A percentile compares a stretch with the other conserved stretches of the same genome.
Evolutionary conservation across 2,797 vertebrate species (phyloP).

Genomic region (Acipenser ruthenus): DNA sequence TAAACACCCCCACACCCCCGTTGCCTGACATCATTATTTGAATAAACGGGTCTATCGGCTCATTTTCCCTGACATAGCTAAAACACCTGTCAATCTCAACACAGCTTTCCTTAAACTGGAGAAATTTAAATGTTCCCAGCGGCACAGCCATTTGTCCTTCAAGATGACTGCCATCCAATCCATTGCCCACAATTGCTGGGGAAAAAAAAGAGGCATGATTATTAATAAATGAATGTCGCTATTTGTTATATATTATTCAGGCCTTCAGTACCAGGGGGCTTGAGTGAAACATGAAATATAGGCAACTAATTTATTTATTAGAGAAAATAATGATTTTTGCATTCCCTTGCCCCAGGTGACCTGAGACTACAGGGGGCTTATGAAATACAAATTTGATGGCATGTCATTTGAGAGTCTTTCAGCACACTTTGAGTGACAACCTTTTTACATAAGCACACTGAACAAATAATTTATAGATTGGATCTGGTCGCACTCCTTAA

Average conservation of each 20-base stretch:
- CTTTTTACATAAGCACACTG: slow-evolving; percentile 67
- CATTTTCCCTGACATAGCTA: slow-evolving; percentile 11
- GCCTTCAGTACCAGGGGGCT: slow-evolving; percentile 46
- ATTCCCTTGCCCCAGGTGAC: slow-evolving; percentile 48
- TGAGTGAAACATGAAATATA: slow-evolving; percentile 67
- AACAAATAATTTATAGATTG: slow-evolving; percentile 67
- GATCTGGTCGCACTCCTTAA: slow-evolving; percentile 44
- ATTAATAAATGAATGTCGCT: slow-evolving; percentile 69
- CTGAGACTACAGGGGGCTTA: slow-evolving; percentile 51
- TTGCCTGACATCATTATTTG: background rate
- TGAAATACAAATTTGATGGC: slow-evolving; percentile 57
- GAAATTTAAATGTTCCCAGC: slow-evolving; percentile 48
- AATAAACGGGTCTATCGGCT: slow-evolving; percentile 4
- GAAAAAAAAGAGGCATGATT: slow-evolving; percentile 46
- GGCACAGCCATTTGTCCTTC: slow-evolving; percentile 49
- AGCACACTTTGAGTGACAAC: slow-evolving; percentile 59
- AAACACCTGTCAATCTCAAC: slow-evolving; percentile 33
- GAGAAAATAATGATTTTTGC: slow-evolving; percentile 65
- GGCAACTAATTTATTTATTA: slow-evolving; percentile 74
- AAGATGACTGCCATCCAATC: slow-evolving; percentile 41
- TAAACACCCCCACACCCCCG: background rate
- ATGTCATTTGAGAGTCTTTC: slow-evolving; percentile 59
- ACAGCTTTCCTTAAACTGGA: slow-evolving; percentile 40
- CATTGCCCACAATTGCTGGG: slow-evolving; percentile 33
- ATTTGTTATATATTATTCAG: slow-evolving; percentile 73